Conservation (phyloP, 2,888 invertebrate species). For the Aporophyla lueneburgensis region DNA sequence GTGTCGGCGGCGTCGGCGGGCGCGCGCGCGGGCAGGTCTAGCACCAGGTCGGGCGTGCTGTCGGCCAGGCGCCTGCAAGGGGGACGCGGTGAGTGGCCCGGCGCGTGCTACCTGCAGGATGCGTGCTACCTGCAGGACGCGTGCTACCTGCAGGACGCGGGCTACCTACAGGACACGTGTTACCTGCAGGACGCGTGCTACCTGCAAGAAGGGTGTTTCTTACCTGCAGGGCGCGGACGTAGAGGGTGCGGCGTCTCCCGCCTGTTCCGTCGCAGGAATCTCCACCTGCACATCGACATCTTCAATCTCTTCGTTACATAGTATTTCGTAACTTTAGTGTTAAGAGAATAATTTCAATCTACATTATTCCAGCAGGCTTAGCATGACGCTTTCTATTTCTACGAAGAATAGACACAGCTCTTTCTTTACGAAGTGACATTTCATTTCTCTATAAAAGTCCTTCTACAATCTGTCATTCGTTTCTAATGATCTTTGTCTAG, state of each 20-base stretch:
- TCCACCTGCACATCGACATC: constrained; percentile 52
- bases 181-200: constrained; percentile 29
- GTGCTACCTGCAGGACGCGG: constrained; percentile 10
- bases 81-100: constrained; percentile 39
- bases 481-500: no score
- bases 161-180: constrained; percentile 7
- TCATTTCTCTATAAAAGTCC: no score
- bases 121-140: not conserved
- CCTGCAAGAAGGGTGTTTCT: not conserved
- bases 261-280: not conserved
- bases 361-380: no score
- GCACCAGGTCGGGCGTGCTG: constrained; percentile 94
- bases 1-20: constrained; percentile 78
- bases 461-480: no score
- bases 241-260: constrained; percentile 29
- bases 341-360: no score
- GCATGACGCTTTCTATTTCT: no score
- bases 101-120: constrained; percentile 36
- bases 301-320: constrained; percentile 15
- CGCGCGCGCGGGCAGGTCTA: constrained; percentile 93
- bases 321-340: no score
- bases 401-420: no score
- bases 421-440: no score
- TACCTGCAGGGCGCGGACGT: constrained; percentile 45
- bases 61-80: constrained; percentile 85